Evolutionary conservation across 2,113 vertebrate genomes (phyloP), one percentile per base, ranked within the genome.

Genomic region (Gobiocypris rarus): DNA sequence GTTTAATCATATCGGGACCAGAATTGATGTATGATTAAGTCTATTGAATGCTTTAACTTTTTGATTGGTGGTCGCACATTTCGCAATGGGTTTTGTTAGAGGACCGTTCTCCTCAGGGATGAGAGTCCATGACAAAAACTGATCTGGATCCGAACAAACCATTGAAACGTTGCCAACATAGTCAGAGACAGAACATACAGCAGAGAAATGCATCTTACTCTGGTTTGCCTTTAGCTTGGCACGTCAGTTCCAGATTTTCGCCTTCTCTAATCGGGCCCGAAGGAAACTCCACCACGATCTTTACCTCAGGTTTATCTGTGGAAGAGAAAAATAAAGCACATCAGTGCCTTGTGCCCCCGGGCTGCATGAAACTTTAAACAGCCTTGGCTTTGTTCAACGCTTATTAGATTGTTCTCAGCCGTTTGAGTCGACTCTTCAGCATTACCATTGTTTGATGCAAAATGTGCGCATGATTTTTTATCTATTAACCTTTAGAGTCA

Each of bases 281-380:
- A 75, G 98, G 97, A 87, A 96, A 97, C 81, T 95, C 97, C 90
- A 97, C 96, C 85, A 95, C 92, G 65, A 99, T 97, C 91, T 96
- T 96, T 88, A 99, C 97, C 91, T 97, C 96, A 4, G 97, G 97
- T 93, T 98, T 98, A 96, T 98, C 98, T 99, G 96, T 43, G 81
- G 9, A 90, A 58, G 67, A 78, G 17, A 81, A 67, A 74, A 83
- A 41, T 8, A 84, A 15, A 76, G 69, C 41, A 54, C 83, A 63
- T 58, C 41, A 59, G 26, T 5, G 22, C 3, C 1, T 70, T 3
- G 8, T 41, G 11, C 59, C 74, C 26, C 24, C 31, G 3, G 58
- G 78, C 63, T 15, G 52, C 76, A 81, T 85, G n/a, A 77, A 76
- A 84, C 59, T 82, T 77, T 82, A 63, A 63, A 71, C 73, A 86